A percentile compares a stretch with the other conserved stretches of the same genome.
Evolutionary conservation across 2,797 vertebrate species (phyloP).

Genomic region (Falco peregrinus): DNA sequence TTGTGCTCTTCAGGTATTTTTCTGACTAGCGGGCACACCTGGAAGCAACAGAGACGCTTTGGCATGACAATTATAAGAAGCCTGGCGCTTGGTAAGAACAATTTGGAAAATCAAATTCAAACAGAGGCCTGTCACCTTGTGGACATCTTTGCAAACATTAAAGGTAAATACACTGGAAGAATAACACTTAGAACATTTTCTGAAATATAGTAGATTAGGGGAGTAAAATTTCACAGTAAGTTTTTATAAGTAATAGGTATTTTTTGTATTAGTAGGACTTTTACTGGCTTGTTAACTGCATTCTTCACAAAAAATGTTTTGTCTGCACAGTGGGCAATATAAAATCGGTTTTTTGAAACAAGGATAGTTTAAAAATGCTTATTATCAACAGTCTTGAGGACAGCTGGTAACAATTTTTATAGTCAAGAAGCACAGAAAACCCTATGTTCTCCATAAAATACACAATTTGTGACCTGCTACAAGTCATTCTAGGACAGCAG

Average conservation of each 20-base stretch:
- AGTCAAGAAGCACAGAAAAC: neutral
- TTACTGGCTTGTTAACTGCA: neutral
- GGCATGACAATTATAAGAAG: conserved; percentile 62
- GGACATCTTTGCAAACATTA: conserved; percentile 42
- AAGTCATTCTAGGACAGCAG: conserved; percentile 3
- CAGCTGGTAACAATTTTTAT: conserved; percentile 19
- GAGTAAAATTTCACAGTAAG: neutral
- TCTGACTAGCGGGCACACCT: conserved; percentile 66
- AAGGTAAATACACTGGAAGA: conserved; percentile 51
- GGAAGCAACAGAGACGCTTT: conserved; percentile 80
- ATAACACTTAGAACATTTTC: neutral
- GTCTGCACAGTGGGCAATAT: neutral
- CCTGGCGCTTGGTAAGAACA: conserved; percentile 73
- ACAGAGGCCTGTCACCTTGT: conserved; percentile 65
- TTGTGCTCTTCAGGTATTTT: conserved; percentile 62
- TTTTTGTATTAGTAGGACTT: neutral
- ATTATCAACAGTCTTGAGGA: neutral
- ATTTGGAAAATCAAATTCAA: conserved; percentile 69
- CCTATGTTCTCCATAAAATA: neutral
- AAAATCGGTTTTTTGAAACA: neutral
- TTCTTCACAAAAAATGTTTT: conserved; percentile 41
- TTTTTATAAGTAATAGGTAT: neutral
- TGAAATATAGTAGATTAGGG: neutral
- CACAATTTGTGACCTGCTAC: neutral
- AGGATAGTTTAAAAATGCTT: neutral